A percentile compares a stretch with the other conserved stretches of the same genome.
These are phyloP conservation scores for Notechis scutatus DNA, from an alignment of 2,113 vertebrate genomes.

Conservation along the genomic window DNA sequence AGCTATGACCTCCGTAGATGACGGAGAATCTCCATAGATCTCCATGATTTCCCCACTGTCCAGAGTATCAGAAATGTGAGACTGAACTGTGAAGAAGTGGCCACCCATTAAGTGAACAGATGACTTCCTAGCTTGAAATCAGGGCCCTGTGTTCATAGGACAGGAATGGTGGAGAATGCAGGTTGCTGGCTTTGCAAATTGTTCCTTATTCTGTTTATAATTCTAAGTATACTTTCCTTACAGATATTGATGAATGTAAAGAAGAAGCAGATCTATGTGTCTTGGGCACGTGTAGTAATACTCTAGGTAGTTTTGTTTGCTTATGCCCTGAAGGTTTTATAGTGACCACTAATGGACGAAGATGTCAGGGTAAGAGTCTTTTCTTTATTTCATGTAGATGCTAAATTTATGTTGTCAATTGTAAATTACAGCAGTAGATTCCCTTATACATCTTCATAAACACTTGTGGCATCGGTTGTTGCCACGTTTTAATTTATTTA, in stretches of 20 bases:
- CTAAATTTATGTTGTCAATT: slow-evolving; percentile 45
- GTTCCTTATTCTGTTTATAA: neutral
- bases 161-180: neutral
- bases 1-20: too few species aligned
- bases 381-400: neutral
- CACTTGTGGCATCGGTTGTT: neutral
- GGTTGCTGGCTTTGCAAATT: neutral
- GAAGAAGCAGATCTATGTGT: slow-evolving; percentile 86
- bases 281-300: slow-evolving; percentile 91
- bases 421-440: slow-evolving; percentile 35
- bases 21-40: too few species aligned
- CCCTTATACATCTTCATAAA: slow-evolving; percentile 17
- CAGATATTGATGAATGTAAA: slow-evolving; percentile 93
- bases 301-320: slow-evolving; percentile 89
- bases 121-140: too few species aligned
- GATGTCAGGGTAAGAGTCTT: slow-evolving; percentile 84
- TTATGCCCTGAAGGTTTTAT: slow-evolving; percentile 89
- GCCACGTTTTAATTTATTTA: neutral
- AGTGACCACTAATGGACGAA: slow-evolving; percentile 84
- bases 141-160: neutral
- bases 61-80: neutral
- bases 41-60: neutral
- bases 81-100: neutral
- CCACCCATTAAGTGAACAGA: neutral
- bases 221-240: slow-evolving; percentile 30